phyloP scores from a whole-genome alignment of 1,140 invertebrate species.

The Cherax quadricarinatus region DNA sequence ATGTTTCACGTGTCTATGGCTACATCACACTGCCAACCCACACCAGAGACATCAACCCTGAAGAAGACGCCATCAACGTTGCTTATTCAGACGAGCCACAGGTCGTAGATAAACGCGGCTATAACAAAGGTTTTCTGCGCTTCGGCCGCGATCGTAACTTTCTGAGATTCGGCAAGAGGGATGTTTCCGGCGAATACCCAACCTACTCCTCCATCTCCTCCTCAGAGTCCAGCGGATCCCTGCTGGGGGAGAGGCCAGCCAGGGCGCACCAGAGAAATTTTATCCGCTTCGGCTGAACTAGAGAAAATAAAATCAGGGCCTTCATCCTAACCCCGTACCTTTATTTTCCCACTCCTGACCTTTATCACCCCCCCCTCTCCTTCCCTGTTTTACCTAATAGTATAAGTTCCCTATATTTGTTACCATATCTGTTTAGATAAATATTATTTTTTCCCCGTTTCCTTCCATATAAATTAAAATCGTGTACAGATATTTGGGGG shows the following conservation, averaged over 20 bases:
- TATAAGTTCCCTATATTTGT: not conserved
- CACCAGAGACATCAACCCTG: not conserved
- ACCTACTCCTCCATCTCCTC: not conserved
- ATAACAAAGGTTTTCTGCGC: conserved; percentile 32
- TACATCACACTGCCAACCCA: conserved; percentile 6
- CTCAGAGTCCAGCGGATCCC: not conserved
- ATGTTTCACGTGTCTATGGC: not conserved
- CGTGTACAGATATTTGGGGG: not conserved
- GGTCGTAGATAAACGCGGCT: conserved; percentile 15
- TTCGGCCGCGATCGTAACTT: conserved; percentile 55
- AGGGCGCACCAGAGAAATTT: conserved; percentile 42
- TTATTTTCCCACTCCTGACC: not conserved
- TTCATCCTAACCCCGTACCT: not conserved
- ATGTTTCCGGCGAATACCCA: not conserved
- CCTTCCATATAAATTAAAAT: not conserved
- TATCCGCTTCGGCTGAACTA: conserved; percentile 37
- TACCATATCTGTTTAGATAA: not conserved
- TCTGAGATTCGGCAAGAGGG: conserved; percentile 52
- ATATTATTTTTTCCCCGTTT: not conserved
- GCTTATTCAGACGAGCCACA: not conserved
- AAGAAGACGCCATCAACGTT: conserved; percentile 7
- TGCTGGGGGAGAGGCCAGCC: not conserved
- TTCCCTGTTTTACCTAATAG: not conserved
- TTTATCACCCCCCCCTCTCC: not conserved
- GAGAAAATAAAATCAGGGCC: not conserved